Evolutionary conservation across 1,140 invertebrate genomes (phyloP).

Genomic region (Dendrolimus punctatus): DNA sequence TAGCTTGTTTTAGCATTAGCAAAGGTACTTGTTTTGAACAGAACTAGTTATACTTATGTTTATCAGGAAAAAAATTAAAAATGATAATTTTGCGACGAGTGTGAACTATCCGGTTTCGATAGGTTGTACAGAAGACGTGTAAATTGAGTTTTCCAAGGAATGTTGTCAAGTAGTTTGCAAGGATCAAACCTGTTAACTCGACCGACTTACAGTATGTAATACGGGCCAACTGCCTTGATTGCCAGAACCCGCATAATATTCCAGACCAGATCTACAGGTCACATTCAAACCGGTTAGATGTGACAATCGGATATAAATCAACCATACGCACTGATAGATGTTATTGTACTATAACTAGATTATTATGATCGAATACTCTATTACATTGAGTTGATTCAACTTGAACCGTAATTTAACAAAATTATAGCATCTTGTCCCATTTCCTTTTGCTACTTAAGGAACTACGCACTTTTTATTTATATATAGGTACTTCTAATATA

Average conservation of each 20-base stretch:
- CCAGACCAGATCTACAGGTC: constrained; percentile 43
- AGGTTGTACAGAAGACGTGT: not conserved
- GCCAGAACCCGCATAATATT: constrained; percentile 52
- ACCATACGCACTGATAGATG: constrained; percentile 14
- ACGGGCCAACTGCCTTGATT: constrained; percentile 48
- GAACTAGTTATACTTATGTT: too few relatives aligned
- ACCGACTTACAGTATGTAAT: constrained; percentile 49
- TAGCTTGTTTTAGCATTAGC: too few relatives aligned
- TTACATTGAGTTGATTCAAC: too few relatives aligned
- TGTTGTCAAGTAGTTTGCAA: constrained; percentile 29
- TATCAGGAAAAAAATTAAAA: too few relatives aligned
- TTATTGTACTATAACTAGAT: constrained; percentile 13
- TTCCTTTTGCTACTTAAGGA: too few relatives aligned
- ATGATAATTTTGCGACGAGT: too few relatives aligned
- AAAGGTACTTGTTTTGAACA: too few relatives aligned
- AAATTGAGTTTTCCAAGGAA: constrained; percentile 28
- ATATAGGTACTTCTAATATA: too few relatives aligned
- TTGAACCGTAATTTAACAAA: too few relatives aligned
- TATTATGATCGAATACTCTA: not conserved
- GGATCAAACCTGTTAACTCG: constrained; percentile 53
- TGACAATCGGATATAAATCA: constrained; percentile 59
- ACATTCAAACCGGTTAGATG: constrained; percentile 32
- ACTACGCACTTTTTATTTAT: too few relatives aligned
- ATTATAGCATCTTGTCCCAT: too few relatives aligned
- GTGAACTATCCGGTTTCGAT: too few relatives aligned